A percentile compares a stretch with the other conserved stretches of the same genome.
Conservation (phyloP, 2,888 invertebrate genomes). For the Graphium colonna region DNA sequence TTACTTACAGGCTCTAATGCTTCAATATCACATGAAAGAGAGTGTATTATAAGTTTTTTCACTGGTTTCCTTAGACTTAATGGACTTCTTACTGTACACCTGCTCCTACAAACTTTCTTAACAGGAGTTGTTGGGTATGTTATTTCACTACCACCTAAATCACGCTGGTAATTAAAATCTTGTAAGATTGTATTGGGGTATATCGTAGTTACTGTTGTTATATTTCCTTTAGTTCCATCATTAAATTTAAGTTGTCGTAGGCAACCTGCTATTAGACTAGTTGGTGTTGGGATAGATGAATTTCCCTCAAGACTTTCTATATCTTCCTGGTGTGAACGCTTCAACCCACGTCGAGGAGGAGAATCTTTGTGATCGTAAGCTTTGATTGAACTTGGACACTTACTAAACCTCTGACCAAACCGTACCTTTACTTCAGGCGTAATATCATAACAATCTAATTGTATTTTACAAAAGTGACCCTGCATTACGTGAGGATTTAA, state of each 20-base stretch:
- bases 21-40: constrained; percentile 57
- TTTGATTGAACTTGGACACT: constrained; percentile 24
- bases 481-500: constrained; percentile 42
- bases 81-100: constrained; percentile 52
- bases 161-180: constrained; percentile 34
- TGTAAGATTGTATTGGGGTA: constrained; percentile 25
- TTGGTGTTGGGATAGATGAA: constrained; percentile 55
- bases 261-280: constrained; percentile 63
- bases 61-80: constrained; percentile 47
- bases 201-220: constrained; percentile 26
- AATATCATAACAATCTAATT: constrained; percentile 39
- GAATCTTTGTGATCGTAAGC: constrained; percentile 39
- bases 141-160: constrained; percentile 36
- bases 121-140: constrained; percentile 66
- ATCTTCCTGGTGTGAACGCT: constrained; percentile 54
- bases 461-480: constrained; percentile 42
- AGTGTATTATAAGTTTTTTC: constrained; percentile 60
- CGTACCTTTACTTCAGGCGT: constrained; percentile 43
- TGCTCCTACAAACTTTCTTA: constrained; percentile 51
- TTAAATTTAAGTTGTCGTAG: constrained; percentile 60
- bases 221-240: constrained; percentile 44
- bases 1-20: constrained; percentile 44
- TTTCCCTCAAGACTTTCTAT: constrained; percentile 37
- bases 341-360: constrained; percentile 52
- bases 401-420: constrained; percentile 33